These are phyloP conservation scores for Burhinus oedicnemus DNA, from an alignment of 2,113 vertebrate genomes.

Conservation along the genomic window DNA sequence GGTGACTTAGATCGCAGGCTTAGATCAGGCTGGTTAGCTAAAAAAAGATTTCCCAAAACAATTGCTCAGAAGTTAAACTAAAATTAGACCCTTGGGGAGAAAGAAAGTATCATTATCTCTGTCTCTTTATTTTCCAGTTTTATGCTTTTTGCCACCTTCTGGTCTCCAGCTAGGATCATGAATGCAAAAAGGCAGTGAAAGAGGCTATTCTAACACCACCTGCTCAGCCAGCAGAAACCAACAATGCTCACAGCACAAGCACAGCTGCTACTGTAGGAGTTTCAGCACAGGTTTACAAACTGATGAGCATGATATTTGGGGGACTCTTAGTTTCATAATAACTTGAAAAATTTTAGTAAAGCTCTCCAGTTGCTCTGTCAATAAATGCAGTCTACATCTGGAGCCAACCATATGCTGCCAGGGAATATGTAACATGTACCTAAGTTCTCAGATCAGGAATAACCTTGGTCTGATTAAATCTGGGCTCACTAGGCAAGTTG, in stretches of 20 bases:
- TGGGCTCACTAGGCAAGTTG: not conserved
- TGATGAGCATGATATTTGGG: not conserved
- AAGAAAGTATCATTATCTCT: not conserved
- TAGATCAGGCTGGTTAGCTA: not conserved
- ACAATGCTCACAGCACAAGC: not conserved
- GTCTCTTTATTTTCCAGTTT: not conserved
- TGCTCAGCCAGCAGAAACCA: slow-evolving; percentile 1
- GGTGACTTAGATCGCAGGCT: not conserved
- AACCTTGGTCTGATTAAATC: not conserved
- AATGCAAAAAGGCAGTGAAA: not conserved
- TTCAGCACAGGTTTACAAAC: not conserved
- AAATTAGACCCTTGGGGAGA: not conserved
- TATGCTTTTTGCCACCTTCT: not conserved
- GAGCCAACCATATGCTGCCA: not conserved
- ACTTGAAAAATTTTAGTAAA: not conserved
- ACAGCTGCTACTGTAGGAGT: not conserved
- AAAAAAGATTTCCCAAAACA: not conserved
- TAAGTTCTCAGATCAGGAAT: not conserved
- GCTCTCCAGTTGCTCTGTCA: not conserved
- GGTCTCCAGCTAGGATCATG: not conserved
- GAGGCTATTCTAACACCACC: not conserved
- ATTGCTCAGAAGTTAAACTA: not conserved
- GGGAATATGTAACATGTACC: not conserved
- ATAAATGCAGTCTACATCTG: not conserved
- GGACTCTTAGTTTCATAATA: not conserved